Conservation (phyloP, 1,140 invertebrate species). For the Oncopeltus fasciatus region DNA sequence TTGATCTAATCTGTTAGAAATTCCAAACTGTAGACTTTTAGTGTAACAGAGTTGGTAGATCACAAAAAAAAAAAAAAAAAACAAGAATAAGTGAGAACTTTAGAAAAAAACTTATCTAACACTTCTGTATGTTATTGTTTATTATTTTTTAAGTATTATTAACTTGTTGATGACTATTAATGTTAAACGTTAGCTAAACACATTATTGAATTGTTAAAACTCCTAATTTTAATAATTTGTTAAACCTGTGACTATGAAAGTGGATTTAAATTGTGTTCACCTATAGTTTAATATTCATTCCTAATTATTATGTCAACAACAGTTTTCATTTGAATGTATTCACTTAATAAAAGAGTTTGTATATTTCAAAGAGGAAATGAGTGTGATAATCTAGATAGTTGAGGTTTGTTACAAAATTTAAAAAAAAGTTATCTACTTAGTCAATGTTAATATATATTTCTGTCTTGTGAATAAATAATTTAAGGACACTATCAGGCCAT, state of each 20-base stretch:
- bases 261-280: not conserved
- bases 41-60: not conserved
- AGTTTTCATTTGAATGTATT: not conserved
- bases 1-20: not conserved
- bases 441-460: too few species aligned
- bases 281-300: not conserved
- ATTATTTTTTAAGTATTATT: not conserved
- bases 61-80: not conserved
- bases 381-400: too few species aligned
- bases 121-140: not conserved
- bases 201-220: constrained; percentile 2
- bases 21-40: not conserved
- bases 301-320: not conserved
- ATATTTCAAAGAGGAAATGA: too few species aligned
- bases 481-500: too few species aligned
- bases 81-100: not conserved
- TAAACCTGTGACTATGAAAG: not conserved
- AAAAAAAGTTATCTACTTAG: too few species aligned
- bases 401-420: too few species aligned
- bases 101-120: not conserved
- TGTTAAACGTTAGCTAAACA: constrained; percentile 3
- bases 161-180: not conserved
- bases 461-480: too few species aligned
- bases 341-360: too few species aligned
- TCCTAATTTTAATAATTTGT: constrained; percentile 8